Base-by-base conservation (phyloP, 2,113 vertebrate species). In the Notarius lentiginosus region DNA sequence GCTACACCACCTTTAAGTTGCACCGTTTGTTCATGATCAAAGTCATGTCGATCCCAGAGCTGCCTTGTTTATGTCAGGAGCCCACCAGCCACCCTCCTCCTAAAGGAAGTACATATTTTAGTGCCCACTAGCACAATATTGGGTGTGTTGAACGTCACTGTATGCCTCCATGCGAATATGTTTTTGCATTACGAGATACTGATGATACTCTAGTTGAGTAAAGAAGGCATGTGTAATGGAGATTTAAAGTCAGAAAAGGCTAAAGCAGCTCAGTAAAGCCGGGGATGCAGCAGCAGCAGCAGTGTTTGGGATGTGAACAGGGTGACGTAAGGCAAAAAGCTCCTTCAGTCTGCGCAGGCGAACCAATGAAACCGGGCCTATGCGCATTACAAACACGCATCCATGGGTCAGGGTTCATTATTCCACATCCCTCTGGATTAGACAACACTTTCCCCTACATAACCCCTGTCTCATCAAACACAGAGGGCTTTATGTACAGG, bases 301-400 rank as follows among this genome's bases (percentile, higher is more conserved):
- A 66, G 49, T 22, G 30, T 70, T 51, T 18, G 11, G 24, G 68
- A 73, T 56, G 68, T 68, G 87, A 84, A 65, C 85, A 82, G 87
- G 82, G 87, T 90, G 89, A 90, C 89, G 89, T 90, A 79, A 90
- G 84, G 73, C 81, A 81, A 58, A 86, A 84, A 56, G 88, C 70
- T 61, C 12, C 63, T 86, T 73, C 61, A 87, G 87, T 79, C 82
- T 77, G 79, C 87, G 87, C 84, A 73, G 22, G 22, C 41, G 82
- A 77, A 88, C 79, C 5, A 84, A 88, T 83, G 58, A 82, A 41
- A 22, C 58, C 63, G 63, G 72, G 58, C 86, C 68, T 76, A 49
- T 63, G 66, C 68, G 79, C 41, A 65, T 76, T 41, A 34, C n/a
- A 65, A 66, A 55, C 80, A 53, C 30, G 3, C 2, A 76, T 55